Conservation (phyloP, 2,797 vertebrate genomes). For the Rhinogobio ventralis region DNA sequence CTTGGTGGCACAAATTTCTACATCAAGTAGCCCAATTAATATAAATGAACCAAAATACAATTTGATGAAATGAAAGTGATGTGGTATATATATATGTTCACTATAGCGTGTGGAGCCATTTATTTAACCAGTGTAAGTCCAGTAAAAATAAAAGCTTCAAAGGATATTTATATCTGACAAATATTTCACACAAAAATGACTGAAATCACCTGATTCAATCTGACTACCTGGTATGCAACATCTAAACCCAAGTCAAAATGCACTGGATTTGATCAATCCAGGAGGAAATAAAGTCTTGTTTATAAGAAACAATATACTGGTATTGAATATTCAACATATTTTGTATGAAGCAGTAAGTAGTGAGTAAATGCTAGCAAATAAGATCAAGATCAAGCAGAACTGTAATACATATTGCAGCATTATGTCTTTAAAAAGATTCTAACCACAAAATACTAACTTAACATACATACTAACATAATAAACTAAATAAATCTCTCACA, state of each 20-base stretch:
- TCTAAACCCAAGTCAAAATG: background rate
- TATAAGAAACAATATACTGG: background rate
- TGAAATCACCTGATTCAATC: background rate
- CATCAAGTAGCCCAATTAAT: slow-evolving; percentile 8
- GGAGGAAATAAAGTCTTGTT: background rate
- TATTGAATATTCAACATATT: background rate
- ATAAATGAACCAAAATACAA: background rate
- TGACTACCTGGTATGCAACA: background rate
- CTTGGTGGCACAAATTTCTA: background rate
- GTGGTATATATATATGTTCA: background rate
- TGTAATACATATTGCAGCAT: background rate
- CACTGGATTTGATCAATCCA: background rate
- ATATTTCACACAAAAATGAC: too few relatives aligned
- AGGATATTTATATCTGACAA: background rate
- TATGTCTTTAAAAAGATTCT: background rate
- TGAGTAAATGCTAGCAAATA: background rate
- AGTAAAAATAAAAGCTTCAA: background rate
- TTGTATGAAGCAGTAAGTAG: background rate
- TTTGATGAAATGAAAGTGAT: background rate
- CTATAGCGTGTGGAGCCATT: background rate
- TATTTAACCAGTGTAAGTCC: background rate
- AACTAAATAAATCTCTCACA: too few relatives aligned
- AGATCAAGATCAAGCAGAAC: background rate
- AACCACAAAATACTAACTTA: background rate
- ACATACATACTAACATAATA: too few relatives aligned